Evolutionary conservation across 2,797 vertebrate species (phyloP).

Genomic region (Telmatherina bonti): DNA sequence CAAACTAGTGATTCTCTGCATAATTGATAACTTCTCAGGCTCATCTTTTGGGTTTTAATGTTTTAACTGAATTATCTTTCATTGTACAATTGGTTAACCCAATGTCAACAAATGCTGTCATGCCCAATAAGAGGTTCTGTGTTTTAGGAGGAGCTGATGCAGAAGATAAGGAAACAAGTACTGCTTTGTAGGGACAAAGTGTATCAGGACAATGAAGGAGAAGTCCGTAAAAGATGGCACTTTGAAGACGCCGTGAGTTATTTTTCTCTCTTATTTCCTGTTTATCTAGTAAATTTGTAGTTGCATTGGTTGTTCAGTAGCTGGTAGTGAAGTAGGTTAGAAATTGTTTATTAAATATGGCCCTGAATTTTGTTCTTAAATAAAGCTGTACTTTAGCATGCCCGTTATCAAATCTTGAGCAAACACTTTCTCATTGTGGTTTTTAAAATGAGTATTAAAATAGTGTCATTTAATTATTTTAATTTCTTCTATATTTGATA

Average conservation of each 20-base stretch:
- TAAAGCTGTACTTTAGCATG: not conserved
- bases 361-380: not conserved
- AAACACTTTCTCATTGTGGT: too few relatives aligned
- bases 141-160: slow-evolving; percentile 81
- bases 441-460: not conserved
- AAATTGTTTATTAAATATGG: not conserved
- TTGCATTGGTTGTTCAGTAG: not conserved
- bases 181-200: slow-evolving; percentile 81
- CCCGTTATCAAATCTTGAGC: too few relatives aligned
- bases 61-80: not conserved
- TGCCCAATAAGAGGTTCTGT: not conserved
- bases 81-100: not conserved
- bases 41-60: not conserved
- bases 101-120: not conserved
- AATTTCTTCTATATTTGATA: not conserved
- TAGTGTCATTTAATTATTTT: not conserved
- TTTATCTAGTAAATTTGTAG: not conserved
- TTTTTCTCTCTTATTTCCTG: not conserved
- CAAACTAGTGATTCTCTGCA: not conserved
- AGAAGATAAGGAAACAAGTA: slow-evolving; percentile 85
- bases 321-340: not conserved
- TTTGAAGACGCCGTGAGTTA: slow-evolving; percentile 86
- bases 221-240: slow-evolving; percentile 87
- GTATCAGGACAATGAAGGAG: slow-evolving; percentile 83
- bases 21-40: not conserved